phyloP scores from a whole-genome alignment of 1,140 invertebrate genomes.

The Leptopilina boulardi region DNA sequence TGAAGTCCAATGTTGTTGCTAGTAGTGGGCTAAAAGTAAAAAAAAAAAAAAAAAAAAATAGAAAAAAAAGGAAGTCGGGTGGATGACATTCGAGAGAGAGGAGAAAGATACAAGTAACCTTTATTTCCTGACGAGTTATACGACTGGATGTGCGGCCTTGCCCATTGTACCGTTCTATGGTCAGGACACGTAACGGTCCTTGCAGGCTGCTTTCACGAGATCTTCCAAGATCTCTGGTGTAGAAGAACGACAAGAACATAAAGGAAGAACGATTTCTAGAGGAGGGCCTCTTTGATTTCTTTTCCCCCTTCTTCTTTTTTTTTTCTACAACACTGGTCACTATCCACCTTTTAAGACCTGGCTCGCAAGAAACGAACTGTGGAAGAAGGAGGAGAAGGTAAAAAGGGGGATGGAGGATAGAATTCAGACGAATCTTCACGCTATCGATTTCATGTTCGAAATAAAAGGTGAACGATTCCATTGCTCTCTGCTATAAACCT shows the following conservation, averaged over 20 bases:
- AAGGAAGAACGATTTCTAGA: constrained; percentile 33
- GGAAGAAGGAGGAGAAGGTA: background rate
- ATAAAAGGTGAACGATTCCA: constrained; percentile 18
- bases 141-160: constrained; percentile 39
- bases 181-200: constrained; percentile 40
- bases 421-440: constrained; percentile 28
- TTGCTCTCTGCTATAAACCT: background rate
- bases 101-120: constrained; percentile 41
- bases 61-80: constrained; percentile 42
- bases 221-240: constrained; percentile 23
- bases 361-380: background rate
- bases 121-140: constrained; percentile 49
- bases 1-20: constrained; percentile 41
- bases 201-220: constrained; percentile 32
- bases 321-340: constrained; percentile 31
- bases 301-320: background rate
- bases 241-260: constrained; percentile 29
- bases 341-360: constrained; percentile 18
- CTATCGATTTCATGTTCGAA: constrained; percentile 29
- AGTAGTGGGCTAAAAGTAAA: constrained; percentile 45
- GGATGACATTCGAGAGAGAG: constrained; percentile 35
- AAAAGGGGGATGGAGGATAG: background rate
- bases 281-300: constrained; percentile 20
- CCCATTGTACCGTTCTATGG: constrained; percentile 31
- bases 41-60: constrained; percentile 39